Base-by-base conservation (phyloP, 1,140 invertebrate species). In the Cydia amplana region DNA sequence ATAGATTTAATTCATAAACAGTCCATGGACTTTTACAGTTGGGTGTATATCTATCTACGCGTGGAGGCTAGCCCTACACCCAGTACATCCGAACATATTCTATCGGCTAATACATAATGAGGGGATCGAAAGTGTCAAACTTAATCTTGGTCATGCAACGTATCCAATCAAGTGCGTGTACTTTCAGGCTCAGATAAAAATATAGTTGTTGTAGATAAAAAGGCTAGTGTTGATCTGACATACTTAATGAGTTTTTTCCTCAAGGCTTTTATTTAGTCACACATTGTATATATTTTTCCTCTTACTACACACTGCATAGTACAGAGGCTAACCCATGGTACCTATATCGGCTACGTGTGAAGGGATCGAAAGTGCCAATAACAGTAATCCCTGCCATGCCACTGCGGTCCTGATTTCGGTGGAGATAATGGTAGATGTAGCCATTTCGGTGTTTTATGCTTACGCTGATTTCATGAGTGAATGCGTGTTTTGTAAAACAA, bases 331-430 rank as follows among this genome's bases (percentile, higher is more conserved):
- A 23, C 55, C 18, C 20, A 12, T 60, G 4, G 16, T 18, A 51
- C 18, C 18, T 23, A 60, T 20, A 60, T 60, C 20, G 55, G 55
- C 18, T 23, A 10, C 20, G 20, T 60, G 18, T 23, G 10, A 60
- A 18, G 32, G 32, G n/a, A 40, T 70, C 65, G 65, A 70, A 70
- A 70, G 65, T 70, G 65, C 20, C 65, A 70, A 70, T 70, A 70
- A 40, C 43, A 36, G 28, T 70, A 70, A 70, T 70, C 65, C 18
- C 7, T 40, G 14, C 65, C 18, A 10, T 36, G 14, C 14, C 16
- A 55, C 20, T 23, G 6, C 55, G 55, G 55, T 12, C 55, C 20
- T 60, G 18, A 23, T 23, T n/a, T 60, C 55, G 55, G 20, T 60
- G 55, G 6, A 20, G 9, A 60, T 60, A 60, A 60, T 23, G 1